Percentiles rank a stretch among this genome's conserved stretches.
Conservation (phyloP, 2,797 vertebrate species). For the Scyliorhinus canicula region DNA sequence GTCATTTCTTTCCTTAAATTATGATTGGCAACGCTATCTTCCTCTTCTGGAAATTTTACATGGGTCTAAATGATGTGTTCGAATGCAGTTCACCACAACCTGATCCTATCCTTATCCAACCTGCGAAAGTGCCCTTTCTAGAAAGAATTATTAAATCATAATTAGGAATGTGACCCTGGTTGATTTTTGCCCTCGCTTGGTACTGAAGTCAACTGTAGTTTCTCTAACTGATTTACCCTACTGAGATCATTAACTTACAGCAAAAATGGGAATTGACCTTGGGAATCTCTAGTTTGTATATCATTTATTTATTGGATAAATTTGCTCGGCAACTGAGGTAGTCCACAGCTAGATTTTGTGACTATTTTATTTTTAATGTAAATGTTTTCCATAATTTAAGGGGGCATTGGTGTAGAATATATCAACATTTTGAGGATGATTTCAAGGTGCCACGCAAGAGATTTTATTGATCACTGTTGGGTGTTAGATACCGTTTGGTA, state of each 20-base stretch:
- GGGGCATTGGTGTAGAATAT: no score
- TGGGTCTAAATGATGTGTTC: not conserved
- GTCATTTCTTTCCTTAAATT: not conserved
- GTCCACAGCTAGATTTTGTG: not conserved
- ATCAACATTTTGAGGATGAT: no score
- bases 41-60: not conserved
- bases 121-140: not conserved
- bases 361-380: no score
- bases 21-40: not conserved
- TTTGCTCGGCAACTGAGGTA: not conserved
- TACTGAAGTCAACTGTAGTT: not conserved
- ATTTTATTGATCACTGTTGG: not conserved
- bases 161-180: not conserved
- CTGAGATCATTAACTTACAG: not conserved
- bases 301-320: not conserved
- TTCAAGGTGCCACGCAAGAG: not conserved
- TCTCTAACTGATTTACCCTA: not conserved
- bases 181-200: not conserved
- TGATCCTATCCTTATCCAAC: not conserved
- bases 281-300: not conserved
- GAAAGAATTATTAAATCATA: no score
- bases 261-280: not conserved
- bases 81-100: not conserved
- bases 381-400: no score
- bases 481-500: no score